Base-by-base conservation (phyloP, 2,113 vertebrate species). In the Nannospalax galili region DNA sequence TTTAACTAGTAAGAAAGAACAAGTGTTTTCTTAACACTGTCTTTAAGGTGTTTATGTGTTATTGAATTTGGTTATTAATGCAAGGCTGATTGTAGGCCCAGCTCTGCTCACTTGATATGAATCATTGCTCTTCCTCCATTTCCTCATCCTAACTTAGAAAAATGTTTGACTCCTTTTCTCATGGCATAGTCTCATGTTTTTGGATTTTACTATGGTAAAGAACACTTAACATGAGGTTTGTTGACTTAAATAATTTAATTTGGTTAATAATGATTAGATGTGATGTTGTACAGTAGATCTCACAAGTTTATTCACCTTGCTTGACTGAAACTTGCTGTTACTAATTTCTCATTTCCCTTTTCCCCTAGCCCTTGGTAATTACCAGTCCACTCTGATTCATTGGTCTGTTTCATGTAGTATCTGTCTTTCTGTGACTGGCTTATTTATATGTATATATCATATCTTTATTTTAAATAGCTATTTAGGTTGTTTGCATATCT, bases 1-100 rank as follows among this genome's bases (percentile, higher is more conserved):
- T n/a, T n/a, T n/a, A n/a, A 22, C 60, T 81, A 91, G 48, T 79
- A 58, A 92, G 70, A 84, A 87, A 91, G 40, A 67, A 67, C 65
- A 19, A 84, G 37, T 32, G 2, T 42, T 42, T 48, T 65, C 40
- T 84, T 62, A 22, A 14, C 40, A 32, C 6, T n/a, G 30, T 35
- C 86, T 93, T 86, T 7, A 81, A 84, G 64, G 35, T 87, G 16
- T 48, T 72, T 64, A 28, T 74, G 64, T 93, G 17, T 67, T 52
- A 52, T 81, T 92, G 72, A 84, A 75, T 84, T 74, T 45, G 75
- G 30, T 84, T 87, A 30, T 90, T 90, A 64, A 48, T 72, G 22
- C 5, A 32, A 58, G 45, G 35, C 40, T 91, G 26, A 67, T 78
- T 26, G 28, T 73, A 62, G 22, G 37, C 58, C 69, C 42, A 87